Conservation (phyloP, 2,797 vertebrate genomes). For the Enteromius treurensis region DNA sequence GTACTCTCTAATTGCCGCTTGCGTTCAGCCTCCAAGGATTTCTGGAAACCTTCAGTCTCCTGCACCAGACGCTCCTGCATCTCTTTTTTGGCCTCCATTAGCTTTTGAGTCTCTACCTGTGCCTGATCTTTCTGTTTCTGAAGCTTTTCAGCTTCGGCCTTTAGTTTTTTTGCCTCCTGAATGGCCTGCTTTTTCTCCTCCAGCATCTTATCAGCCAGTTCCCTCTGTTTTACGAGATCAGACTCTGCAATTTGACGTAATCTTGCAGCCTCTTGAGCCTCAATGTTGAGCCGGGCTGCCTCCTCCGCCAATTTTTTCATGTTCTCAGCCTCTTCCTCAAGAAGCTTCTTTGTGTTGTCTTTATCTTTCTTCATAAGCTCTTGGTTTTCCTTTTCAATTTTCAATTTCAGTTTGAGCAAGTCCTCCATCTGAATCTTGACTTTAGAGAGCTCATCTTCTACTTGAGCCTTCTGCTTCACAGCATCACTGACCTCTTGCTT, state of each 20-base stretch:
- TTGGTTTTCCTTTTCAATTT: slow-evolving; percentile 90
- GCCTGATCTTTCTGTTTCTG: slow-evolving; percentile 92
- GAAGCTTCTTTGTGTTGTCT: slow-evolving; percentile 86
- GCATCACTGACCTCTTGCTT: slow-evolving; percentile 90
- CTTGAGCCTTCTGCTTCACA: slow-evolving; percentile 86
- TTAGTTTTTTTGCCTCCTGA: slow-evolving; percentile 89
- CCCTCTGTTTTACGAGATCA: slow-evolving; percentile 87
- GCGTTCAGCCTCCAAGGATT: slow-evolving; percentile 87
- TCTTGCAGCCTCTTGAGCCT: slow-evolving; percentile 89
- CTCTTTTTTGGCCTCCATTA: slow-evolving; percentile 90
- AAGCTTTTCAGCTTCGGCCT: slow-evolving; percentile 88
- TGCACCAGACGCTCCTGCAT: slow-evolving; percentile 87
- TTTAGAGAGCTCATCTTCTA: slow-evolving; percentile 89
- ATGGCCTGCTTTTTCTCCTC: slow-evolving; percentile 97
- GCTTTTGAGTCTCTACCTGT: slow-evolving; percentile 87
- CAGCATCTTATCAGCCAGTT: slow-evolving; percentile 90
- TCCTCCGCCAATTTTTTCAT: slow-evolving; percentile 94
- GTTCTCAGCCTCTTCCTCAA: slow-evolving; percentile 91
- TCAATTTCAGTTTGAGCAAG: slow-evolving; percentile 86
- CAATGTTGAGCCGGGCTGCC: slow-evolving; percentile 85
- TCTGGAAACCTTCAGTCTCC: slow-evolving; percentile 91
- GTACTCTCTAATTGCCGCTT: slow-evolving; percentile 85
- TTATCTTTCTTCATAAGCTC: slow-evolving; percentile 86
- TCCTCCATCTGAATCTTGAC: slow-evolving; percentile 93
- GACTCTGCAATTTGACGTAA: slow-evolving; percentile 86